A percentile compares a stretch with the other conserved stretches of the same genome.
phyloP scores from a whole-genome alignment of 2,888 invertebrate species.

The Perdita meconis region DNA sequence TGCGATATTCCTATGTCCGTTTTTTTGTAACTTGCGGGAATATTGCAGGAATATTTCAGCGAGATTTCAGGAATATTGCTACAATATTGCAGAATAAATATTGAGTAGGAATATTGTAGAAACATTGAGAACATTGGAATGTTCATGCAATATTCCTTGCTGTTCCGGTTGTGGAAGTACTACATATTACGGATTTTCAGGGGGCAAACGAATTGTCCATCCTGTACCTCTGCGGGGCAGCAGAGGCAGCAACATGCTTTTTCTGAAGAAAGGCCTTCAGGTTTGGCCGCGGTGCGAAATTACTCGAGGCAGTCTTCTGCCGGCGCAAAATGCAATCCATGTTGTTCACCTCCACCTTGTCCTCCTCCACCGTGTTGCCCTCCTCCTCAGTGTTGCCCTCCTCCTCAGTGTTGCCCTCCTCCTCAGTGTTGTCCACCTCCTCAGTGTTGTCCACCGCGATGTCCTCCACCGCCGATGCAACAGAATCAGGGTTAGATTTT shows the following conservation, averaged over 20 bases:
- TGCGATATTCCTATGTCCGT: no score
- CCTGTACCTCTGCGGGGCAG: background rate
- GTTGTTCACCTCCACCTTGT: slow-evolving; percentile 1
- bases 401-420: slow-evolving; percentile 12
- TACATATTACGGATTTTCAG: slow-evolving; percentile 2
- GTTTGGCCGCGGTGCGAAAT: no score
- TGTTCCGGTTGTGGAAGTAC: background rate
- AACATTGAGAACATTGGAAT: no score
- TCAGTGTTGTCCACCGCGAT: slow-evolving; percentile 8
- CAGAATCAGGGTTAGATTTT: slow-evolving; percentile 5
- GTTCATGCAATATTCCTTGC: no score
- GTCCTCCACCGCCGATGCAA: background rate
- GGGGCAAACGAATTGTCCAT: slow-evolving; percentile 2
- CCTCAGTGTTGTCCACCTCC: background rate
- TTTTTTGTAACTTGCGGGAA: no score
- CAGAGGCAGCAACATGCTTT: background rate
- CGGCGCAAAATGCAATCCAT: slow-evolving; percentile 12
- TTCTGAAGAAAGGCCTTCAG: no score
- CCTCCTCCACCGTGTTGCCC: slow-evolving; percentile 17
- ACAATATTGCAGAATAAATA: no score
- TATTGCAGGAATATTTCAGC: no score
- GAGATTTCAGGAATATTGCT: no score
- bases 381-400: background rate
- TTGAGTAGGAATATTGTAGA: no score
- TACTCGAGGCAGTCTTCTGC: background rate